Base-by-base conservation (phyloP, 2,113 vertebrate genomes). In the Naja naja region DNA sequence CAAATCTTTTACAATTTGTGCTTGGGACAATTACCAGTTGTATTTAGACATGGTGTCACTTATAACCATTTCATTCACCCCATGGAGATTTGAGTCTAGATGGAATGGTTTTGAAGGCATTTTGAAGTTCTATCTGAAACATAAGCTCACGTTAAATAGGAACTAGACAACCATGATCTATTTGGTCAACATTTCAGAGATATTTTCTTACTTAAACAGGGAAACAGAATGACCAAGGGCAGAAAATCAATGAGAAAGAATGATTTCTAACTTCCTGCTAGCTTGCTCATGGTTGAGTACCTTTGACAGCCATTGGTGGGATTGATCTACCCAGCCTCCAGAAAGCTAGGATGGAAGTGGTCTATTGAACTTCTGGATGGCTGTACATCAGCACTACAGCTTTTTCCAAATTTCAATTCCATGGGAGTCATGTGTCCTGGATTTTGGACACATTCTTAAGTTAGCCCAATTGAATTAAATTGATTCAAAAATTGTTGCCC, bases 101-200 rank as follows among this genome's bases (percentile, higher is more conserved):
- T 49, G 49, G 81, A 20, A 20, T 60, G 49, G 54, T 49, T 58
- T 39, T 16, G 69, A 93, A 86, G 56, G 23, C 85, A 55, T 85
- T 85, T 90, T 93, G 85, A 93, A 94, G 86, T 49, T 45, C 58
- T 14, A 11, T 18, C 55, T 69, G 93, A 92, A 20, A 58, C 92
- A 89, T 92, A 53, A 90, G 89, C 87, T 88, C 30, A 90, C 49
- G 91, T 90, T 58, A 23, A 93, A 53, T 52, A 18, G 34, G n/a
- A 93, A 58, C 56, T 58, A n/a, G 4, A 69, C 30, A 69, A 69
- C 60, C 4, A 1, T 69, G 10, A 64, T 27, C 60, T 64, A 64
- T 30, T 30, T 30, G 27, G 9, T 60, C 9, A 60, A 30, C 10
- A 1, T 60, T 60, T 69, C 30, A 5, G 60, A 69, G 30, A 69